Conservation (phyloP, 2,888 invertebrate genomes). For the Atherix ibis region DNA sequence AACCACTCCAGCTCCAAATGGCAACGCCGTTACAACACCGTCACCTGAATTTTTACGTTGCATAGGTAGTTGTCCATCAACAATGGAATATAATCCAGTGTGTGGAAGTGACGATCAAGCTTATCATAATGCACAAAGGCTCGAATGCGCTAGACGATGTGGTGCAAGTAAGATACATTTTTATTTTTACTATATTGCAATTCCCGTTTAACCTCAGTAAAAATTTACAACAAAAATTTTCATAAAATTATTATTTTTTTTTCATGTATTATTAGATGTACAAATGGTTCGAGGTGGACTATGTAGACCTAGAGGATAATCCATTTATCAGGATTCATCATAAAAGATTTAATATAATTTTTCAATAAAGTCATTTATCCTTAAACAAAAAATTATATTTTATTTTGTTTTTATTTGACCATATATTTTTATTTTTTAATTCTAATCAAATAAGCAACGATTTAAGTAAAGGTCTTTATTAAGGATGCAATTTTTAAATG, state of each 20-base stretch:
- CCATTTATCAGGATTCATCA: too few species aligned
- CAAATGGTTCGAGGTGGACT: slow-evolving; percentile 6
- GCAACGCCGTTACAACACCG: too few species aligned
- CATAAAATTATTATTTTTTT: neutral
- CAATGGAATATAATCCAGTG: slow-evolving; percentile 29
- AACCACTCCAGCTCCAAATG: too few species aligned
- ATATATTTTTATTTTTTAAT: too few species aligned
- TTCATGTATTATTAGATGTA: slow-evolving; percentile 6
- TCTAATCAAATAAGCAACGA: too few species aligned
- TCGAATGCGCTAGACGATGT: slow-evolving; percentile 24
- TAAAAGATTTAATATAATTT: too few species aligned
- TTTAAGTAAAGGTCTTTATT: too few species aligned
- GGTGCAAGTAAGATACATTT: slow-evolving; percentile 20
- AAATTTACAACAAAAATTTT: neutral
- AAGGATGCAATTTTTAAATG: too few species aligned
- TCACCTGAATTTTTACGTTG: slow-evolving; percentile 16
- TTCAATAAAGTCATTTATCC: too few species aligned
- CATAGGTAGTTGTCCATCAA: slow-evolving; percentile 19
- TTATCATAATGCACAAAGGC: slow-evolving; percentile 22
- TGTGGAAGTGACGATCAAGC: slow-evolving; percentile 24
- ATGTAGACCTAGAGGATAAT: too few species aligned
- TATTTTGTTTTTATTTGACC: too few species aligned
- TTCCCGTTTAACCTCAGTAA: neutral
- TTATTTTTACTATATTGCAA: neutral
- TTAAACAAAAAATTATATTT: too few species aligned